Conservation (phyloP, 2,888 invertebrate species). For the Hesperia comma region DNA sequence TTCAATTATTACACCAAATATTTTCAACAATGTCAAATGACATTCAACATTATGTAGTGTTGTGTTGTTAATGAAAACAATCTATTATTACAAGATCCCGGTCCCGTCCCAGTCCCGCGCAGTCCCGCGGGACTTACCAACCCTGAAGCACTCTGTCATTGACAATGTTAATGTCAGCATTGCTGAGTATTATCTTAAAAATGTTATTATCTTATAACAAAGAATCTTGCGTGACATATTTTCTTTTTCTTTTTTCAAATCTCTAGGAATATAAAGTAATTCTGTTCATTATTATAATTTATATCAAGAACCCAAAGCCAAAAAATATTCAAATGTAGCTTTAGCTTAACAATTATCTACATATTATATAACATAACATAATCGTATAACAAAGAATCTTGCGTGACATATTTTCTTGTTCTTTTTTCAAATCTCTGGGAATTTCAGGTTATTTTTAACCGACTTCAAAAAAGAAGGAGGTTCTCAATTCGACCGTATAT, state of each 20-base stretch:
- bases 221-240: not conserved
- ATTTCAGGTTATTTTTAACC: no score
- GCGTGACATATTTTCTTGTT: no score
- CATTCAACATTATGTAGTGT: slow-evolving; percentile 27
- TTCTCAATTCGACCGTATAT: no score
- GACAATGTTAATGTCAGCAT: slow-evolving; percentile 24
- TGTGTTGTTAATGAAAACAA: slow-evolving; percentile 49
- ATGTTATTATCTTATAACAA: slow-evolving; percentile 1
- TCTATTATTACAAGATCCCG: slow-evolving; percentile 48
- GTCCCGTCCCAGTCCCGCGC: slow-evolving; percentile 11
- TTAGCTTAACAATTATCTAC: no score
- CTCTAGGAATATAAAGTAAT: not conserved
- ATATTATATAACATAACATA: no score
- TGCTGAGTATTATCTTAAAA: slow-evolving; percentile 31
- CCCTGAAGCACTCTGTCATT: slow-evolving; percentile 39
- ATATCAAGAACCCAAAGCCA: no score
- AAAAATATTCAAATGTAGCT: no score
- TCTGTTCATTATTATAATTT: not conserved
- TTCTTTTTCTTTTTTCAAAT: not conserved
- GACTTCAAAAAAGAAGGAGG: no score
- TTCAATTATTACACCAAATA: not conserved
- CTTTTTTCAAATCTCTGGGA: no score
- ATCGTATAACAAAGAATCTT: no score
- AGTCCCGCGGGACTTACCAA: slow-evolving; percentile 29
- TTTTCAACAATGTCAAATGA: slow-evolving; percentile 10